Conservation (phyloP, 2,888 invertebrate genomes). For the Schizotus pectinicornis region DNA sequence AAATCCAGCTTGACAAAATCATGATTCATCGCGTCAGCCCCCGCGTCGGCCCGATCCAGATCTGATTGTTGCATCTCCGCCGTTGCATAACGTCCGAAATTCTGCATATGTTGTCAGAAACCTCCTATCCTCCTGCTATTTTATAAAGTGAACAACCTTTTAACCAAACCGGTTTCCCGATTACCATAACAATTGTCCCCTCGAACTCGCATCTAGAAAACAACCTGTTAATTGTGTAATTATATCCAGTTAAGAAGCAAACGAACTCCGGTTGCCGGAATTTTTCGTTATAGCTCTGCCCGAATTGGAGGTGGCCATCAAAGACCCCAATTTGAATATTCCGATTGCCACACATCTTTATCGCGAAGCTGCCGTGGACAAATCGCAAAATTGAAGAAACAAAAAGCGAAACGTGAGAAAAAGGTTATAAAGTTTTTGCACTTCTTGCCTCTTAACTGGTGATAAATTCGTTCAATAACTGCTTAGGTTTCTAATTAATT, state of each 20-base stretch:
- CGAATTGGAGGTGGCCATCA: conserved; percentile 13
- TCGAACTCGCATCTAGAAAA: conserved; percentile 51
- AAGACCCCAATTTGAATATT: conserved; percentile 2
- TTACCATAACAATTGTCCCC: conserved; percentile 60
- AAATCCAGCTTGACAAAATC: background rate
- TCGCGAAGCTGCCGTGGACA: background rate
- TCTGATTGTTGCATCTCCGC: background rate
- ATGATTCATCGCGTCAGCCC: background rate
- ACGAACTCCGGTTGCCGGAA: conserved; percentile 10
- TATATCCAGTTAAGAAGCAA: conserved; percentile 35
- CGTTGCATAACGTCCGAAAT: conserved; percentile 1
- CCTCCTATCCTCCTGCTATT: conserved; percentile 37
- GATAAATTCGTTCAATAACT: background rate
- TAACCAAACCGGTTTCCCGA: conserved; percentile 56
- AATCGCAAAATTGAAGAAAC: background rate
- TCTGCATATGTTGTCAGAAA: conserved; percentile 23
- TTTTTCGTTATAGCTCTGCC: conserved; percentile 13
- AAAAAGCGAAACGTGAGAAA: too few species aligned
- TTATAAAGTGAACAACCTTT: conserved; percentile 58
- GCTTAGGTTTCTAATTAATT: conserved; percentile 11
- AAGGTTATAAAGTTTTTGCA: too few species aligned
- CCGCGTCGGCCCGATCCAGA: background rate
- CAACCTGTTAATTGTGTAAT: conserved; percentile 59
- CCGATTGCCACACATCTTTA: too few species aligned
- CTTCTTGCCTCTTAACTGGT: too few species aligned